Base-by-base conservation (phyloP, 2,113 vertebrate species). In the Phyllostomus hastatus region DNA sequence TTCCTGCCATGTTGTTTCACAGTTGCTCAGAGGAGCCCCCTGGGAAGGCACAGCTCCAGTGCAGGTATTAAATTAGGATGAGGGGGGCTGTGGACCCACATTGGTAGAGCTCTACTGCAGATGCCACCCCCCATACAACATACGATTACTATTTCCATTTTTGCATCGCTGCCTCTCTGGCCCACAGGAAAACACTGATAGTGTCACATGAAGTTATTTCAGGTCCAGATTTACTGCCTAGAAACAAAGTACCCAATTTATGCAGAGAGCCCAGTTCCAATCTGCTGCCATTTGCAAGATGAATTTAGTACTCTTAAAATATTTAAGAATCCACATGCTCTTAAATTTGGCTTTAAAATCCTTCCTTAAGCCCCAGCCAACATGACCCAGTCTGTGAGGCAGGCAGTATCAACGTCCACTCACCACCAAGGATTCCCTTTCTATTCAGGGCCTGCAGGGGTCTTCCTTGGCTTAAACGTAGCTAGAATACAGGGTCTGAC, bases 171-270 rank as follows among this genome's bases (percentile, higher is more conserved):
- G 69, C 50, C n/a, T 90, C 72, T 43, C 20, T 85, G 86, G 31
- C 64, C 35, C 59, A 80, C 35, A 96, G 31, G 67, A 94, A 95
- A 91, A 88, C 24, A 70, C 67, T 57, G 87, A 94, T 17, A 86
- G 38, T 73, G 64, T 90, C 31, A 88, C 43, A 84, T 64, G 4
- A 61, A 61, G 50, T 91, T 94, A 86, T 69, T 67, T 94, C 57
- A 52, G 52, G 43, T 67, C 66, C 28, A 61, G 59, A 78, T 94
- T 76, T 69, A 78, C 14, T 35, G 48, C 52, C 61, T 76, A 82
- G 48, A 91, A 94, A 94, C 78, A 69, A 12, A 35, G 82, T 67
- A 28, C 83, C 41, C 61, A 61, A 2, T 48, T 96, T 91, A 85
- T 50, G 48, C 12, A 64, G 14, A 93, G 1, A 90, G 43, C 31